Evolutionary conservation across 2,888 invertebrate species (phyloP).

Genomic region (Pyrocoelia pectoralis): DNA sequence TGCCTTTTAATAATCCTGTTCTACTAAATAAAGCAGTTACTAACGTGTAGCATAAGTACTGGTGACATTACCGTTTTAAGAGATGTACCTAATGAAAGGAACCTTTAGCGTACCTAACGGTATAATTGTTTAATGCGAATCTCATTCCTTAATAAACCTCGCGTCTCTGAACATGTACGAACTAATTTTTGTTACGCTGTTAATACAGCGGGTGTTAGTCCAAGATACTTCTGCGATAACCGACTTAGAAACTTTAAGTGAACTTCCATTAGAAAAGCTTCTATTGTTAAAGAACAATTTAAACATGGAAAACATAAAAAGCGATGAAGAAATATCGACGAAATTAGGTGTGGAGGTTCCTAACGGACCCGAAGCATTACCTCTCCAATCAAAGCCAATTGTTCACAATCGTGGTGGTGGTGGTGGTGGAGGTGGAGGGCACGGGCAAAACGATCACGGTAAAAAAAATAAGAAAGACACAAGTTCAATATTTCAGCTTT

Average conservation of each 20-base stretch:
- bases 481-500: conserved; percentile 78
- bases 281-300: conserved; percentile 68
- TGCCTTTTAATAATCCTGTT: no score
- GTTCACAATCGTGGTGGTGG: conserved; percentile 44
- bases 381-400: conserved; percentile 47
- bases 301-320: conserved; percentile 29
- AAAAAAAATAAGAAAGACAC: conserved; percentile 61
- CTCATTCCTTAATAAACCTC: conserved; percentile 3
- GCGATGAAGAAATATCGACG: conserved; percentile 10
- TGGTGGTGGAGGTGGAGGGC: no score
- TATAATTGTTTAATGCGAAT: conserved; percentile 3
- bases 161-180: conserved; percentile 9
- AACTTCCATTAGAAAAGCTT: conserved; percentile 73
- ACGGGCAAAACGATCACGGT: conserved; percentile 45
- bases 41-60: no score
- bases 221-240: conserved; percentile 51
- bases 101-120: not conserved
- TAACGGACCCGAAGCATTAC: conserved; percentile 48
- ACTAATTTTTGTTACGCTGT: conserved; percentile 1
- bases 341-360: conserved; percentile 8
- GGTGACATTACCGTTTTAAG: conserved; percentile 23
- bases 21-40: no score
- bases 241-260: conserved; percentile 67
- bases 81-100: conserved; percentile 14
- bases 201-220: conserved; percentile 15